A percentile compares a stretch with the other conserved stretches of the same genome.
Evolutionary conservation across 2,888 invertebrate species (phyloP).

Genomic region (Nephrotoma flavescens): DNA sequence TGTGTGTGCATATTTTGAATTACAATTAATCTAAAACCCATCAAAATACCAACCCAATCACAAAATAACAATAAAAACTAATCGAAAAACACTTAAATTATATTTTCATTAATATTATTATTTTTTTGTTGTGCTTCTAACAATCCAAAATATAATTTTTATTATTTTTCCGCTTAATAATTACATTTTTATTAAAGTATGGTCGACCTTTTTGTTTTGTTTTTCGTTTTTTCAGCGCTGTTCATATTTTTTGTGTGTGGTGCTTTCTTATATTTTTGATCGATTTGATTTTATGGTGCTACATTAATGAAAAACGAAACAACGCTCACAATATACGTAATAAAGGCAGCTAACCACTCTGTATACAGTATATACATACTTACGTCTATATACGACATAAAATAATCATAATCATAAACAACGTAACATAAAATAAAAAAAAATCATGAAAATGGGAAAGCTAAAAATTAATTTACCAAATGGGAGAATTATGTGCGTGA

Average conservation of each 20-base stretch:
- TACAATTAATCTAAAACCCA: not conserved
- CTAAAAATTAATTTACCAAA: not conserved
- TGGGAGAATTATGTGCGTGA: not conserved
- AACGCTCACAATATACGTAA: not conserved
- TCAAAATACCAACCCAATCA: not conserved
- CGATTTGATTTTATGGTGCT: not conserved
- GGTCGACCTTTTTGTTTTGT: not conserved
- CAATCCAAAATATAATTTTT: not conserved
- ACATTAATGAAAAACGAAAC: not conserved
- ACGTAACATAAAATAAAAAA: not conserved
- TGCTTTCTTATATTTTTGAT: not conserved
- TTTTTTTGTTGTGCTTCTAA: not conserved
- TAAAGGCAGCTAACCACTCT: not conserved
- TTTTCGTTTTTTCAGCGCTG: not conserved
- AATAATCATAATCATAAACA: not conserved
- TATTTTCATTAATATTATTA: not conserved
- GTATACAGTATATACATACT: not conserved
- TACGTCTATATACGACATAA: not conserved
- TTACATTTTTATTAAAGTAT: not conserved
- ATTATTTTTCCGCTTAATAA: not conserved
- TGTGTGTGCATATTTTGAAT: not conserved
- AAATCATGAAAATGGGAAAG: not conserved
- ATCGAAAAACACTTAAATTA: not conserved
- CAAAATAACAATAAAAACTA: not conserved
- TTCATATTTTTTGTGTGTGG: not conserved